Evolutionary conservation across 2,888 invertebrate species (phyloP).

Genomic region (Conus canariensis): DNA sequence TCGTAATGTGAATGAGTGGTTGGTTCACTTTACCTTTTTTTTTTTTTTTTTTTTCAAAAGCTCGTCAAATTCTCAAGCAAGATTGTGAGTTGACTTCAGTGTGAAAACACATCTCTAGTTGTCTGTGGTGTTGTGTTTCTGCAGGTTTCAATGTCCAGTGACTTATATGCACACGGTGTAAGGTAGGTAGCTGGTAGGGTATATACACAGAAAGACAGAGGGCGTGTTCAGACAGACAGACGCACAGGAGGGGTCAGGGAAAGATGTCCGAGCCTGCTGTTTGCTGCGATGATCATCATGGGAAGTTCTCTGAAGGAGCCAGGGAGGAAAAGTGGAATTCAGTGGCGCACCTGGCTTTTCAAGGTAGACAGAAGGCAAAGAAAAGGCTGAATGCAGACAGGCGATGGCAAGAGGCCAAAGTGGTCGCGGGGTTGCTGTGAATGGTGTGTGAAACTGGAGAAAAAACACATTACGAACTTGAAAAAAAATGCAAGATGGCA

Average conservation of each 20-base stretch:
- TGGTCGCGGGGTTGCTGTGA: background rate
- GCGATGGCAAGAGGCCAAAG: background rate
- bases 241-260: background rate
- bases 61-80: background rate
- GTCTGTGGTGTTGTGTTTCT: background rate
- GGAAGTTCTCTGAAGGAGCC: background rate
- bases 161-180: background rate
- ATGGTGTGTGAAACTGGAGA: background rate
- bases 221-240: background rate
- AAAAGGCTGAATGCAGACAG: background rate
- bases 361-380: background rate
- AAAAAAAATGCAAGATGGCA: background rate
- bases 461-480: background rate
- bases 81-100: background rate
- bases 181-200: background rate
- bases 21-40: background rate
- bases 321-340: background rate
- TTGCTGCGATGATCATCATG: background rate
- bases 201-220: background rate
- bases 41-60: background rate
- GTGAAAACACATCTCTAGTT: slow-evolving; percentile 3
- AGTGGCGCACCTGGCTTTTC: no score
- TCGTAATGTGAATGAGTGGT: background rate
- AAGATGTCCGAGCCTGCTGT: background rate
- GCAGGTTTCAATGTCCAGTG: background rate